Conservation (phyloP, 2,113 vertebrate species). For the Lepus americanus region DNA sequence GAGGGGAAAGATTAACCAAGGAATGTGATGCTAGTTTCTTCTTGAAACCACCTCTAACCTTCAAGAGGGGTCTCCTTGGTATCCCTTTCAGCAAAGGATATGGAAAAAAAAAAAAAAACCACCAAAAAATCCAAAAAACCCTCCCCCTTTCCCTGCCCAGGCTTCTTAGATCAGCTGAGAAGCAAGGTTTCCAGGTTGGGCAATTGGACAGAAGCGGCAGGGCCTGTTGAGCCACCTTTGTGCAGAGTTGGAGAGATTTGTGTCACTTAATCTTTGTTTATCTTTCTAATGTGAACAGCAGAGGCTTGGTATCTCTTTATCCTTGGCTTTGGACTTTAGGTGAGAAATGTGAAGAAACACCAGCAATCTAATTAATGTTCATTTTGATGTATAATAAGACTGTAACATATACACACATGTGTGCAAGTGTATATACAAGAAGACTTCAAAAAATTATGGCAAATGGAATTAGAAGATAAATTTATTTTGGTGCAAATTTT, state of each 20-base stretch:
- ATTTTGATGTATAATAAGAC: neutral
- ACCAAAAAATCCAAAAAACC: neutral
- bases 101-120: too few species aligned
- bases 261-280: neutral
- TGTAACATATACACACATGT: neutral
- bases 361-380: neutral
- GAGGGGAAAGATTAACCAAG: neutral
- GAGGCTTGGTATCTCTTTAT: neutral
- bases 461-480: too few species aligned
- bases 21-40: neutral
- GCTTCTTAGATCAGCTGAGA: neutral
- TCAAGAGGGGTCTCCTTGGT: neutral
- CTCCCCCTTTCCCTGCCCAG: neutral
- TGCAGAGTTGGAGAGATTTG: neutral
- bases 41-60: neutral
- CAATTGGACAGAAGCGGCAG: neutral
- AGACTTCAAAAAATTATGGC: too few species aligned
- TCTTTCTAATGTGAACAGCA: neutral
- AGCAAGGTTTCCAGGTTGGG: neutral
- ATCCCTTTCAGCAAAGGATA: neutral
- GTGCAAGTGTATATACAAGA: too few species aligned
- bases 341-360: slow-evolving; percentile 8
- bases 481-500: too few species aligned
- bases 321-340: slow-evolving; percentile 1
- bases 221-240: neutral